A percentile compares a stretch with the other conserved stretches of the same genome.
Conservation (phyloP, 2,888 invertebrate genomes). For the Pseudococcus longispinus region DNA sequence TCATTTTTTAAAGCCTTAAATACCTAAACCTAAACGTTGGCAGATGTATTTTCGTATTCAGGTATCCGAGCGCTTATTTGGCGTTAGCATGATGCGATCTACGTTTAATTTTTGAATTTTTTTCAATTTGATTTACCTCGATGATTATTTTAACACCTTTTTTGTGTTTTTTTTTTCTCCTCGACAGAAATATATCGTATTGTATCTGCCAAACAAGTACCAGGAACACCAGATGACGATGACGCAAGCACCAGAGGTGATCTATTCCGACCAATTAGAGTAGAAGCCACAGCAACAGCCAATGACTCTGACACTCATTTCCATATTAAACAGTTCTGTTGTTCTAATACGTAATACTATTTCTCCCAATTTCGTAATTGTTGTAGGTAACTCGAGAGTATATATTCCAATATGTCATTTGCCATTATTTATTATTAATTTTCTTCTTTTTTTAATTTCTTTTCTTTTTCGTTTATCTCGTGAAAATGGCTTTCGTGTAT, state of each 20-base stretch:
- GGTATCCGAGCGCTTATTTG: neutral
- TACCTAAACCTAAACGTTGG: neutral
- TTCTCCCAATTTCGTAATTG: conserved; percentile 13
- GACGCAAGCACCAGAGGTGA: conserved; percentile 58
- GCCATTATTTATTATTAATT: conserved; percentile 50
- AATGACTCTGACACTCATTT: conserved; percentile 58
- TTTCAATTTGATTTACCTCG: neutral
- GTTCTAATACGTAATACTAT: conserved; percentile 56
- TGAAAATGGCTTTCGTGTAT: conserved; percentile 35
- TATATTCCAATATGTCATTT: conserved; percentile 49
- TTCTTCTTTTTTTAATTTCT: neutral
- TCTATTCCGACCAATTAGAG: conserved; percentile 59
- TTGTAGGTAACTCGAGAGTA: conserved; percentile 45
- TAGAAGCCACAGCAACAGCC: conserved; percentile 59
- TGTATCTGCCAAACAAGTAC: conserved; percentile 59
- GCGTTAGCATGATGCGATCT: neutral
- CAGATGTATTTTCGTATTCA: neutral
- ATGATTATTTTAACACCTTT: neutral
- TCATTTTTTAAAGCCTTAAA: neutral
- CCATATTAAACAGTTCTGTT: conserved; percentile 59
- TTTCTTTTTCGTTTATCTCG: conserved; percentile 11
- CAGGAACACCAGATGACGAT: conserved; percentile 57
- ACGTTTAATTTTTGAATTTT: neutral
- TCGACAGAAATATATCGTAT: conserved; percentile 59
- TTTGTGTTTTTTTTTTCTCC: neutral